A percentile compares a stretch with the other conserved stretches of the same genome.
Evolutionary conservation across 2,113 vertebrate species (phyloP).

Genomic region (Antechinus flavipes): DNA sequence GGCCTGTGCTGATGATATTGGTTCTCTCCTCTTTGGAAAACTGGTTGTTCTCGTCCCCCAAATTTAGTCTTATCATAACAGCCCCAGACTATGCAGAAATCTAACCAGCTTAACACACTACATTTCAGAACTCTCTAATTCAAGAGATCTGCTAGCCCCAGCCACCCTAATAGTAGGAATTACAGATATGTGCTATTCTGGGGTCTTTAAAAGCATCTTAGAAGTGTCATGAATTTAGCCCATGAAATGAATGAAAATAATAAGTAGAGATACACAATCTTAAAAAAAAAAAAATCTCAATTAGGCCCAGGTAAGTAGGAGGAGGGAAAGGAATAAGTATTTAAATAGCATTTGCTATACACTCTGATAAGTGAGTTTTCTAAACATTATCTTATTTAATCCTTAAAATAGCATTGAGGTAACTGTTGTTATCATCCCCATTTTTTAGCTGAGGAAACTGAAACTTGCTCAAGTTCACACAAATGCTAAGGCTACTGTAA

Average conservation of each 20-base stretch:
- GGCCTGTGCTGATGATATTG: no score
- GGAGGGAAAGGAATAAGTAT: background rate
- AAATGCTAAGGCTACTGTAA: background rate
- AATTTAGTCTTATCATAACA: background rate
- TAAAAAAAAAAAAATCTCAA: background rate
- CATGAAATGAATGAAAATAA: background rate
- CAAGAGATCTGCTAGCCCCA: background rate
- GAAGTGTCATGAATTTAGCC: background rate
- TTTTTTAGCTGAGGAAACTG: background rate
- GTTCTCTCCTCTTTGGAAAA: background rate
- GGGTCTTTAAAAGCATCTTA: background rate
- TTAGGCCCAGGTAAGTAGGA: conserved; percentile 4
- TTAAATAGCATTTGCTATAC: background rate
- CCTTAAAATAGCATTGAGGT: background rate
- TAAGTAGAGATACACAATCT: background rate
- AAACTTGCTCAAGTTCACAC: background rate
- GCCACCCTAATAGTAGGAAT: background rate
- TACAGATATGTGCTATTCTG: background rate
- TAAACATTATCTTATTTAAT: background rate
- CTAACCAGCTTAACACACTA: background rate
- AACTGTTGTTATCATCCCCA: background rate
- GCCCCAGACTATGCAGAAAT: background rate
- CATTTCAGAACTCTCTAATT: background rate
- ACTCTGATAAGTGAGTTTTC: background rate
- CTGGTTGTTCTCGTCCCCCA: background rate